Percentiles rank a stretch among this genome's conserved stretches.
These are phyloP conservation scores for Calameuta pallipes DNA, from an alignment of 2,888 invertebrate genomes.

Conservation along the genomic window DNA sequence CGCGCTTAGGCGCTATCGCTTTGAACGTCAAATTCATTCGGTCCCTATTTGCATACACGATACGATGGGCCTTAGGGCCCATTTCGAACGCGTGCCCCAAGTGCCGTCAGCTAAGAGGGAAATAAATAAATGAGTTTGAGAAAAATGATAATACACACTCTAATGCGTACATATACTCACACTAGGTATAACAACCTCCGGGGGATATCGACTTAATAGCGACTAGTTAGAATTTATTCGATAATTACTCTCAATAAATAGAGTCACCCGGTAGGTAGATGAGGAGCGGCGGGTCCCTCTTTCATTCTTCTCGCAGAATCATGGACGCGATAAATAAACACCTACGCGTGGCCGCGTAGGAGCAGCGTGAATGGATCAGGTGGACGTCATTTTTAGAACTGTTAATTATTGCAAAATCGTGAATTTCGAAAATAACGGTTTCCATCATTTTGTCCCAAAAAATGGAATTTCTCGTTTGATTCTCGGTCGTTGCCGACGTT, in stretches of 20 bases:
- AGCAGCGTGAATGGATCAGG: background rate
- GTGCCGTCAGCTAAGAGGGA: background rate
- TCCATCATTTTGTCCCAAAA: background rate
- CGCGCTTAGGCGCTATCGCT: background rate
- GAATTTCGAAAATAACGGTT: background rate
- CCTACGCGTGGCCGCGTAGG: background rate
- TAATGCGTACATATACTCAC: background rate
- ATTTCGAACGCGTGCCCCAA: background rate
- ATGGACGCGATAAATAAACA: background rate
- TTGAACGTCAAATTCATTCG: background rate
- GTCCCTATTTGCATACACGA: background rate
- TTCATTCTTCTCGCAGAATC: background rate
- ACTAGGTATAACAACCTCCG: background rate
- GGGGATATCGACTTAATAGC: background rate
- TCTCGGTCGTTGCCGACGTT: no score
- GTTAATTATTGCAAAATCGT: background rate
- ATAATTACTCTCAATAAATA: background rate
- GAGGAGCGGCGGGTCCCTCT: background rate
- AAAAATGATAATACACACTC: background rate
- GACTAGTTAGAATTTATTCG: background rate
- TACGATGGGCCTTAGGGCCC: background rate
- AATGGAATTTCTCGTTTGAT: background rate
- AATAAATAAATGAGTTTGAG: background rate
- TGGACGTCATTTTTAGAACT: background rate
- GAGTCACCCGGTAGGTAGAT: background rate